These are phyloP conservation scores for Poeciliopsis infans DNA, from an alignment of 2,797 vertebrate genomes.

Conservation along the genomic window DNA sequence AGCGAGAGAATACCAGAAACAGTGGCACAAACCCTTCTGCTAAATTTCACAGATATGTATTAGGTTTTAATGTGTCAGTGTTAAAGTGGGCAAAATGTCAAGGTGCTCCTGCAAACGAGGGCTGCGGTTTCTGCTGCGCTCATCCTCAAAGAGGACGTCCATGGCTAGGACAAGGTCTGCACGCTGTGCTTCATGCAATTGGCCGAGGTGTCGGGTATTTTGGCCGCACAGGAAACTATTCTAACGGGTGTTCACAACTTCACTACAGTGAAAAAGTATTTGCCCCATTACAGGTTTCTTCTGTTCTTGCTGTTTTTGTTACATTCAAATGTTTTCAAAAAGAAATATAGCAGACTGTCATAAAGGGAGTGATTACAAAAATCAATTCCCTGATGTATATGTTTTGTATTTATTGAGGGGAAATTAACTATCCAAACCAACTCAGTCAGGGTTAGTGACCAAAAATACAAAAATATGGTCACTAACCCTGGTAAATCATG, in stretches of 20 bases:
- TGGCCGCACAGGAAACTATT: constrained; percentile 33
- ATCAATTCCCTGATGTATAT: neutral
- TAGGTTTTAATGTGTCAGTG: constrained; percentile 76
- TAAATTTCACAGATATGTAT: constrained; percentile 80
- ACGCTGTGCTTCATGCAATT: constrained; percentile 71
- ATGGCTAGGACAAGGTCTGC: constrained; percentile 67
- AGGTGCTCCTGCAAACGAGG: constrained; percentile 65
- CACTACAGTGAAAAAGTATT: constrained; percentile 13
- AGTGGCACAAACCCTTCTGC: constrained; percentile 80
- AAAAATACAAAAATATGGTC: neutral
- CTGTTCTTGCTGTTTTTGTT: neutral
- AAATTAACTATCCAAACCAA: neutral
- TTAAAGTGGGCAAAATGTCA: constrained; percentile 76
- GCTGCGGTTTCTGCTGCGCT: constrained; percentile 32
- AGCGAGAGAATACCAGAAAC: constrained; percentile 69
- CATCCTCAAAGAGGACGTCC: constrained; percentile 25
- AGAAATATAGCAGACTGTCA: neutral
- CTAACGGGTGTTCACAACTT: constrained; percentile 33
- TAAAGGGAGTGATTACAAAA: neutral
- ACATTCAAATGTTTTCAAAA: neutral
- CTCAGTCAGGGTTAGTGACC: too few relatives aligned
- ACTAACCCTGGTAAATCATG: neutral
- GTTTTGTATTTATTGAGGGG: neutral
- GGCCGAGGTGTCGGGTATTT: constrained; percentile 43
- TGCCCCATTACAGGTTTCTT: neutral